A percentile compares a stretch with the other conserved stretches of the same genome.
phyloP scores from a whole-genome alignment of 2,797 vertebrate genomes.

The Pangasius larnaudii region DNA sequence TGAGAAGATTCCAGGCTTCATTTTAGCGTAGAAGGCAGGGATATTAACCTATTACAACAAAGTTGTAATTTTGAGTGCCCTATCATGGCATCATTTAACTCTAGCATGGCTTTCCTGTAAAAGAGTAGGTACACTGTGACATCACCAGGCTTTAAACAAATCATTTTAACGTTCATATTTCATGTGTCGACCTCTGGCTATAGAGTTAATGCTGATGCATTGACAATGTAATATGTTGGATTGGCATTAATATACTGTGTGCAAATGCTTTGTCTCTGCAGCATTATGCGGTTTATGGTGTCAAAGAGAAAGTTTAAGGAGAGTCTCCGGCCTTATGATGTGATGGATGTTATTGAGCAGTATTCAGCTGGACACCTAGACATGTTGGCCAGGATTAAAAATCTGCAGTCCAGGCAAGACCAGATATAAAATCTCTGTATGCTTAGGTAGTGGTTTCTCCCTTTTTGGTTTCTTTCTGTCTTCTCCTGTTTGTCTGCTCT shows the following conservation, averaged over 20 bases:
- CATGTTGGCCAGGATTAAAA: conserved; percentile 97
- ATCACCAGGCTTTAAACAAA: background rate
- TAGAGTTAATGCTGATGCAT: background rate
- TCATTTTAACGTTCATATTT: background rate
- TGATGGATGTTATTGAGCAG: conserved; percentile 99
- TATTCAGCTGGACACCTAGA: conserved; percentile 97
- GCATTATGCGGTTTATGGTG: conserved; percentile 96
- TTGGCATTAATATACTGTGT: conserved; percentile 15
- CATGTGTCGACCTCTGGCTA: background rate
- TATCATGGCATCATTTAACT: too few species aligned
- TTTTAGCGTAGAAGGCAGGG: background rate
- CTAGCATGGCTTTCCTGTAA: background rate
- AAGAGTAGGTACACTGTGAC: background rate
- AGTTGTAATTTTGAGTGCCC: background rate
- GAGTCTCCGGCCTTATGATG: conserved; percentile 94
- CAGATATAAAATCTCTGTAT: conserved; percentile 46
- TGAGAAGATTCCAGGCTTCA: background rate
- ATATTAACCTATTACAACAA: background rate
- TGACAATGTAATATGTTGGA: background rate
- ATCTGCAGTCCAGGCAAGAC: conserved; percentile 97
- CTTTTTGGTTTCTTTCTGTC: background rate
- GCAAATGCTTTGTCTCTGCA: conserved; percentile 66
- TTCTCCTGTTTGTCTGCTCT: conserved; percentile 2
- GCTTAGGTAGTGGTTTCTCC: background rate
- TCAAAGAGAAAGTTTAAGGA: conserved; percentile 98